These are phyloP conservation scores for Corythaeola cristata DNA, from an alignment of 2,113 vertebrate species.

Conservation along the genomic window DNA sequence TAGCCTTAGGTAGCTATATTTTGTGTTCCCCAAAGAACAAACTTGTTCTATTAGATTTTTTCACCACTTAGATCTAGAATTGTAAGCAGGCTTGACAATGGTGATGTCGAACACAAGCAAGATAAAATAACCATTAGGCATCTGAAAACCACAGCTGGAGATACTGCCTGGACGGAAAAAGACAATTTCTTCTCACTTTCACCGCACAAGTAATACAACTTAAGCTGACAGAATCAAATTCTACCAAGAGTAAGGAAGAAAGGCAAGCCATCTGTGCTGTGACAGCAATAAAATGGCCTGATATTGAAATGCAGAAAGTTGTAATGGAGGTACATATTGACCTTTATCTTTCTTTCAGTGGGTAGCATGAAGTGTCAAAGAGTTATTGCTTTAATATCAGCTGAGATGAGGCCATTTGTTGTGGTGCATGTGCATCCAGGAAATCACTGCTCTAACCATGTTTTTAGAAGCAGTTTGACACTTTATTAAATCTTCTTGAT, in stretches of 20 bases:
- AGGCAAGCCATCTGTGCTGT: constrained; percentile 31
- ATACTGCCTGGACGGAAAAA: background rate
- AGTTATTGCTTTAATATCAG: constrained; percentile 82
- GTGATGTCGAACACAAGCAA: background rate
- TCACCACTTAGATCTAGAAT: constrained; percentile 22
- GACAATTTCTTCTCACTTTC: constrained; percentile 58
- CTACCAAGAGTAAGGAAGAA: constrained; percentile 57
- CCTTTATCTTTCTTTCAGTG: constrained; percentile 76
- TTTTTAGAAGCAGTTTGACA: constrained; percentile 62
- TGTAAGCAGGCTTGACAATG: background rate
- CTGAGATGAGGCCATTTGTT: constrained; percentile 62
- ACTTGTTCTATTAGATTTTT: constrained; percentile 34
- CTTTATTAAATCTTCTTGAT: constrained; percentile 66
- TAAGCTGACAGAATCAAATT: constrained; percentile 68
- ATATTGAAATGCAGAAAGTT: constrained; percentile 73
- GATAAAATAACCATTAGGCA: constrained; percentile 42
- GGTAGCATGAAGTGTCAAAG: constrained; percentile 70
- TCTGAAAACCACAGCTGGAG: background rate
- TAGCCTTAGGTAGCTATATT: constrained; percentile 42
- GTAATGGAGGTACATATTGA: constrained; percentile 76
- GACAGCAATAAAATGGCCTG: constrained; percentile 66
- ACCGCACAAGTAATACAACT: constrained; percentile 19
- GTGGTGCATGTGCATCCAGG: constrained; percentile 48
- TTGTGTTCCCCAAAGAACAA: background rate
- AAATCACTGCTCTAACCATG: constrained; percentile 49